Evolutionary conservation across 23 tunicate species (phyloP), one percentile per base, ranked within the genome.

Genomic region (Diplosoma virens): DNA sequence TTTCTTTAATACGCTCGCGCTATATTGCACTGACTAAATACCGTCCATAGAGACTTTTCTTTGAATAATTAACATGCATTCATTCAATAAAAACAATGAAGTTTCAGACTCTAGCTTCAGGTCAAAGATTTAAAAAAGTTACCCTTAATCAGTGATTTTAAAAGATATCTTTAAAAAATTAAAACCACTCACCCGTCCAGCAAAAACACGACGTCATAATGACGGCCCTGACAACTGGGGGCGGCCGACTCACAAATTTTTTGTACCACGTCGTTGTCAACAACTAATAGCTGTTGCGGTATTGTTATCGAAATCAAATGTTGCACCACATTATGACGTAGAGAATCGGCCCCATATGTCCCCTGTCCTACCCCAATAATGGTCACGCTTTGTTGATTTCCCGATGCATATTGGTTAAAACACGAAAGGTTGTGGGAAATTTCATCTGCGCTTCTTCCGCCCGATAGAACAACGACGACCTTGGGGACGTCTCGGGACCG

Each of bases 171-270:
- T 50, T 50, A 17, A 74, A 25, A 30, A 76, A 28, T 0, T 59
- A 63, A 34, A 69, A 32, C 6, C 35, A 18, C 65, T 36, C 60
- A 85, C 74, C 94, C 83, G 73, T 87, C 94, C 2, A 87, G 47
- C 25, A 87, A 52, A 69, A 81, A 87, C 7, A 87, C 69, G 24
- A 87, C 30, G 58, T 87, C 94, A 60, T 45, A 67, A 23, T 81
- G 29, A 7, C 87, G 83, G 16, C 46, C 32, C 0, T 82, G 82
- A 30, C 94, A 86, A 25, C 36, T 58, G 52, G 46, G 60, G 17
- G 60, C 61, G 27, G 80, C 81, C 7, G 80, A 59, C 26, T 31
- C 30, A 60, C 87, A 82, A 1, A 82, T 25, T 7, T 56, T 17
- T 4, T 41, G 11, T n/a, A 37, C 55, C 3, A 82, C 81, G 18